Conservation (phyloP, 2,888 invertebrate species). For the Cosmia trapezina region DNA sequence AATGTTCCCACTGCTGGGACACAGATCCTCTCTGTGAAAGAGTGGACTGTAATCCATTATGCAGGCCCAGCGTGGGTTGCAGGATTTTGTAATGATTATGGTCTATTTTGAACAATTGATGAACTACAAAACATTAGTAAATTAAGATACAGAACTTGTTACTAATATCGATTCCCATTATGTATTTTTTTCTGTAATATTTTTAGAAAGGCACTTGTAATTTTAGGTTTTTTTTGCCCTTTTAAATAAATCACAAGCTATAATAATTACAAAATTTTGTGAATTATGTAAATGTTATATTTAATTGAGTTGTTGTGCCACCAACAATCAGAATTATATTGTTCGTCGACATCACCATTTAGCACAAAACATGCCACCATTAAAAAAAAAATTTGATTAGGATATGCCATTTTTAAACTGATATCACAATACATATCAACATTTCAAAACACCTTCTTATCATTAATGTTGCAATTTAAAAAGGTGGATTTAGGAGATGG, state of each 20-base stretch:
- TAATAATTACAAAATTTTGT: constrained; percentile 17
- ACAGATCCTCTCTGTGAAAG: too few relatives aligned
- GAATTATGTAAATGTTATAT: constrained; percentile 5
- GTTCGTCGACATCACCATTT: neutral
- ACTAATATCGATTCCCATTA: neutral
- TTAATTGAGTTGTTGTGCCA: constrained; percentile 10
- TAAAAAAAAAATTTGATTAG: neutral
- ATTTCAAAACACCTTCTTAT: constrained; percentile 9
- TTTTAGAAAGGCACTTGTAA: constrained; percentile 1
- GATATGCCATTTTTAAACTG: neutral
- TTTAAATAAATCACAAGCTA: neutral
- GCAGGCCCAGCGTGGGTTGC: too few relatives aligned
- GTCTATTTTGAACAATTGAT: constrained; percentile 17
- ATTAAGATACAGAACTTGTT: constrained; percentile 20
- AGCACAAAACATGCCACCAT: constrained; percentile 13
- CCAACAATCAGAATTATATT: neutral
- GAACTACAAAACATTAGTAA: constrained; percentile 10
- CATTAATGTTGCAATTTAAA: constrained; percentile 26
- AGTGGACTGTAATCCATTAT: too few relatives aligned
- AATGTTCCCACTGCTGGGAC: too few relatives aligned
- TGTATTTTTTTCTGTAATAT: neutral
- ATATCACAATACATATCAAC: constrained; percentile 2
- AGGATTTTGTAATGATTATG: constrained; percentile 30
- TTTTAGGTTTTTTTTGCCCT: neutral
- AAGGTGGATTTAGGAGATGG: neutral